A percentile compares a stretch with the other conserved stretches of the same genome.
phyloP scores from a whole-genome alignment of 2,888 invertebrate species.

The Acrocyrtus sp. region DNA sequence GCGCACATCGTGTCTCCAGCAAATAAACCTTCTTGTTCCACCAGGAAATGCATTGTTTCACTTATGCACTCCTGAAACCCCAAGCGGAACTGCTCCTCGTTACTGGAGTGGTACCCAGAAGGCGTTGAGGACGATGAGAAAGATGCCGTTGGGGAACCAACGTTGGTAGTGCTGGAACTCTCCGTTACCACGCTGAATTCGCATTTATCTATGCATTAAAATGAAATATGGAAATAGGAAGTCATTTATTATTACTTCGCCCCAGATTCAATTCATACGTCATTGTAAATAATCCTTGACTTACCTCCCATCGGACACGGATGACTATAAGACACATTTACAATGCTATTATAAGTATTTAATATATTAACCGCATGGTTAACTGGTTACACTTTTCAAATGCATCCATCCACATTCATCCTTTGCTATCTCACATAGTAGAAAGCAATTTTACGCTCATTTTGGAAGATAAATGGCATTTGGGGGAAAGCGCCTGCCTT shows the following conservation, averaged over 20 bases:
- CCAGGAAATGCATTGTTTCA: slow-evolving; percentile 88
- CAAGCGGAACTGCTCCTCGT: slow-evolving; percentile 74
- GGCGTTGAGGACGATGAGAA: slow-evolving; percentile 38
- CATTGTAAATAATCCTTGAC: slow-evolving; percentile 13
- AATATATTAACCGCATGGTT: no score
- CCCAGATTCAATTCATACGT: no score
- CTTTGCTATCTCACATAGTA: no score
- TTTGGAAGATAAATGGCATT: no score
- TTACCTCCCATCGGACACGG: slow-evolving; percentile 65
- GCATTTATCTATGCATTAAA: slow-evolving; percentile 54
- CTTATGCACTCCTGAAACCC: slow-evolving; percentile 93
- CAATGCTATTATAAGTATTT: no score
- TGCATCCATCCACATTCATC: no score
- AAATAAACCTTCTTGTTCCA: slow-evolving; percentile 79
- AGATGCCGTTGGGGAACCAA: slow-evolving; percentile 17
- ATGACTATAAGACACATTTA: no score
- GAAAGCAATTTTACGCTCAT: no score
- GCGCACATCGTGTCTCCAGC: slow-evolving; percentile 84
- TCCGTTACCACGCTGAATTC: slow-evolving; percentile 54
- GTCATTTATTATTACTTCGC: no score
- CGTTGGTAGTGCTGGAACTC: slow-evolving; percentile 1
- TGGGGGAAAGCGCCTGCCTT: no score
- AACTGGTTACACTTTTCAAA: no score
- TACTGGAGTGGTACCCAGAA: slow-evolving; percentile 60
- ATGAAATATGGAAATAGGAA: no score